phyloP scores from a whole-genome alignment of 2,888 invertebrate genomes.

The Orchestes rusci region DNA sequence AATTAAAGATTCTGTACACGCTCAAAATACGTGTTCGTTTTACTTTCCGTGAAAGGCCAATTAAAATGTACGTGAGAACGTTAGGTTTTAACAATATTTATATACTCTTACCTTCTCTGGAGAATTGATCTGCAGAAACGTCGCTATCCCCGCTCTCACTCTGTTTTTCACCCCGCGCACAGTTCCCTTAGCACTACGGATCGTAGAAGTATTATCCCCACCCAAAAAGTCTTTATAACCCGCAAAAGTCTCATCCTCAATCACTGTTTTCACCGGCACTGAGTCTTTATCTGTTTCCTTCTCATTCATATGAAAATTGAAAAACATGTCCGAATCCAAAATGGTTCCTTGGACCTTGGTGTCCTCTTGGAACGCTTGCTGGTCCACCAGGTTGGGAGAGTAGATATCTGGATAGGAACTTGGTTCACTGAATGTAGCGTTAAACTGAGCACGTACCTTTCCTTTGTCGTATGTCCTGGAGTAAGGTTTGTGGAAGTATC shows the following conservation, averaged over 20 bases:
- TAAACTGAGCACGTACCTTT: slow-evolving; percentile 32
- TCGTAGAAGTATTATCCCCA: slow-evolving; percentile 64
- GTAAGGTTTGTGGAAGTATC: slow-evolving; percentile 58
- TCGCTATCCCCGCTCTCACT: slow-evolving; percentile 89
- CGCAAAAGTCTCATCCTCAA: slow-evolving; percentile 63
- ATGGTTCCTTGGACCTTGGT: too few relatives aligned
- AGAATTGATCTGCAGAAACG: slow-evolving; percentile 74
- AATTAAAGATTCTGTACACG: neutral
- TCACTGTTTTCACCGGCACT: slow-evolving; percentile 38
- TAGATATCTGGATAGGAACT: slow-evolving; percentile 11
- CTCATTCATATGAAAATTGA: slow-evolving; percentile 77
- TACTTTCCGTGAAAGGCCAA: too few relatives aligned
- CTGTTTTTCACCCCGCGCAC: slow-evolving; percentile 91
- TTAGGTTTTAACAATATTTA: neutral
- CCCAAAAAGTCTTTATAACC: slow-evolving; percentile 67
- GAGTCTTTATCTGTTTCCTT: slow-evolving; percentile 48
- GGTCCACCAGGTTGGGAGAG: slow-evolving; percentile 45
- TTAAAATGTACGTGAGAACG: too few relatives aligned
- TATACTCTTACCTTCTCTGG: slow-evolving; percentile 63
- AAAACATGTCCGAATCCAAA: slow-evolving; percentile 70
- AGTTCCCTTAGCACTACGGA: slow-evolving; percentile 86
- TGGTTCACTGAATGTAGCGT: neutral
- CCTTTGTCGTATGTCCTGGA: slow-evolving; percentile 64
- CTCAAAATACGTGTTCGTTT: neutral
- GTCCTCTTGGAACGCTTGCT: slow-evolving; percentile 56